Evolutionary conservation across 2,888 invertebrate species (phyloP).

Genomic region (Melanostoma scalare): DNA sequence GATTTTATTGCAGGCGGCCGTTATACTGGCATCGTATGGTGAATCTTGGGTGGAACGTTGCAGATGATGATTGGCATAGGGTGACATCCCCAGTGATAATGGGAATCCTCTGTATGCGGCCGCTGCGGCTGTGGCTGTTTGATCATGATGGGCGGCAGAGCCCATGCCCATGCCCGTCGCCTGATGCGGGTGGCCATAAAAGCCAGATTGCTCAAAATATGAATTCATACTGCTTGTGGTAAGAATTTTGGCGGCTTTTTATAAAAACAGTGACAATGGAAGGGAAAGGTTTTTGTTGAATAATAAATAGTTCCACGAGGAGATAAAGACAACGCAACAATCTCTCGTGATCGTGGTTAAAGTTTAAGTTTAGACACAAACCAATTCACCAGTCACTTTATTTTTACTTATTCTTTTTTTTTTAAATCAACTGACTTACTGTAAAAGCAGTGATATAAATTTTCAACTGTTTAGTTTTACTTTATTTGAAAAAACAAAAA

Average conservation of each 20-base stretch:
- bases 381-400: slow-evolving; percentile 64
- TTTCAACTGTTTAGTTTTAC: slow-evolving; percentile 34
- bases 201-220: slow-evolving; percentile 97
- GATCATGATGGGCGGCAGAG: slow-evolving; percentile 88
- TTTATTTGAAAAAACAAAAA: slow-evolving; percentile 15
- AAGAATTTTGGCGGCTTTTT: slow-evolving; percentile 82
- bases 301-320: background rate
- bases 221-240: slow-evolving; percentile 90
- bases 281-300: slow-evolving; percentile 18
- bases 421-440: slow-evolving; percentile 19
- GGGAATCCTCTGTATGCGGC: slow-evolving; percentile 92
- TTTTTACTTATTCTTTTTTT: slow-evolving; percentile 26
- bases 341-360: slow-evolving; percentile 38
- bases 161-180: slow-evolving; percentile 86
- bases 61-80: slow-evolving; percentile 91
- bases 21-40: slow-evolving; percentile 94
- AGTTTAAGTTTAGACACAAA: slow-evolving; percentile 67
- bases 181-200: slow-evolving; percentile 96
- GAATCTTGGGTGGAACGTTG: slow-evolving; percentile 93
- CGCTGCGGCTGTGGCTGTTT: slow-evolving; percentile 85
- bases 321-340: slow-evolving; percentile 4
- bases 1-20: slow-evolving; percentile 90
- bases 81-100: slow-evolving; percentile 91
- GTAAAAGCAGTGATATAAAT: slow-evolving; percentile 16
- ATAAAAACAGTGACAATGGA: slow-evolving; percentile 30